A percentile compares a stretch with the other conserved stretches of the same genome.
These are phyloP conservation scores for Eurystomus gularis DNA, from an alignment of 2,113 vertebrate genomes.

Conservation along the genomic window DNA sequence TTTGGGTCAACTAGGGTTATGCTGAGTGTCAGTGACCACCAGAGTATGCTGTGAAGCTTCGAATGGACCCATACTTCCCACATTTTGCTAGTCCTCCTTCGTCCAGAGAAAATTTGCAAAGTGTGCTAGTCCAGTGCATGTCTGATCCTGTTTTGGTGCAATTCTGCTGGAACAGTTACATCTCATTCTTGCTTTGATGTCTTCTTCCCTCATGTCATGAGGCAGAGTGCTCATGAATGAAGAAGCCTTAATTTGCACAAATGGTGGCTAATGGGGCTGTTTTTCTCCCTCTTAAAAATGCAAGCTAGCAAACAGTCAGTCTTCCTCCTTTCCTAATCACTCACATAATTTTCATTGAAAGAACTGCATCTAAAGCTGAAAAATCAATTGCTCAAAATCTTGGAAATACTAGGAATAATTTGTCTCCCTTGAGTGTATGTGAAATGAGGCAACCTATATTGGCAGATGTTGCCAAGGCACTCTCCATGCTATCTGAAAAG, in stretches of 20 bases:
- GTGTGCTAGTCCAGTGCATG: not conserved
- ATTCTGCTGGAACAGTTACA: not conserved
- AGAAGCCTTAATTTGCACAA: not conserved
- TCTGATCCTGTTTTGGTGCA: not conserved
- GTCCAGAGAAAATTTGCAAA: not conserved
- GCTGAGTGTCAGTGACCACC: not conserved
- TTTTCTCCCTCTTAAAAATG: not conserved
- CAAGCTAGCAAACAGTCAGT: not conserved
- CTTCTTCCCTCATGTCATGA: not conserved
- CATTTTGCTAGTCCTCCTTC: not conserved
- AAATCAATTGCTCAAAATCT: not conserved
- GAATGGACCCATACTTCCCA: not conserved
- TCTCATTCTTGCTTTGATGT: not conserved
- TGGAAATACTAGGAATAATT: not conserved
- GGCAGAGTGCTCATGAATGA: not conserved
- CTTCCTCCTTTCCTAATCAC: not conserved
- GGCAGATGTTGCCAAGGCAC: too few species aligned
- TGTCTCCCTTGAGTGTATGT: not conserved
- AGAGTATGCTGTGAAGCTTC: constrained; percentile 37
- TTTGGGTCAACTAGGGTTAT: not conserved
- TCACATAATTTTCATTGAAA: not conserved
- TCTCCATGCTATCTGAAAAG: too few species aligned
- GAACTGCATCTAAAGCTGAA: not conserved
- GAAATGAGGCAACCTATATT: not conserved
- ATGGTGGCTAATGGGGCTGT: not conserved